Base-by-base conservation (phyloP, 2,113 vertebrate species). In the Istiophorus platypterus region DNA sequence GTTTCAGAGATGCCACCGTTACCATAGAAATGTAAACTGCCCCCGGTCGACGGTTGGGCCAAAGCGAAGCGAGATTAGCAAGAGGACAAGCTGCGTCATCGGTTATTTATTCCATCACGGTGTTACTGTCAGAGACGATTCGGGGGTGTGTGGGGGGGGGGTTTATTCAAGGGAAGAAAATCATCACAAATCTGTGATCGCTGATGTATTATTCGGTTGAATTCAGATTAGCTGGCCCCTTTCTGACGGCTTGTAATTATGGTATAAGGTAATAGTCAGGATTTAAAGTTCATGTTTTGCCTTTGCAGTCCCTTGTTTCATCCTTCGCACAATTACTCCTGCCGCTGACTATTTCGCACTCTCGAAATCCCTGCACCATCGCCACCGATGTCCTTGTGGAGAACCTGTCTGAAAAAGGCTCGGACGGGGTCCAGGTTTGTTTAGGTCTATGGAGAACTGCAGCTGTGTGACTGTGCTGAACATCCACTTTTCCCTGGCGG, bases 1-100 rank as follows among this genome's bases (percentile, higher is more conserved):
- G 54, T 66, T 51, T 61, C 11, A 27, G 27, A 52, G 24, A 54
- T 64, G 29, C 20, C 26, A 11, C 62, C 20, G 68, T 87, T 75
- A 57, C 76, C 37, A 69, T 45, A 67, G 68, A 69, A 85, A 90
- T 81, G 66, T 72, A 57, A 78, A 71, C 54, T 31, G 22, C 20
- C 78, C 4, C 4, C 26, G 31, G 47, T 75, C 31, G 20, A 74
- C 72, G 64, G 62, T 42, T 17, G 54, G 0, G 22, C 34, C 27
- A 26, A 58, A 64, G n/a, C 31, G 39, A 78, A 27, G n/a, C 22
- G 57, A 80, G 42, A 64, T 57, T 11, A 58, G 59, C 18, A 2
- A 3, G 27, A 34, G 68, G 61, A 63, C 27, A 57, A 52, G 37
- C 57, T 63, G 59, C 26, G 27, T 34, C 8, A 13, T 20, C 29